Evolutionary conservation across 2,888 invertebrate genomes (phyloP), one percentile per base, ranked within the genome.

Genomic region (Anoncus sp.): DNA sequence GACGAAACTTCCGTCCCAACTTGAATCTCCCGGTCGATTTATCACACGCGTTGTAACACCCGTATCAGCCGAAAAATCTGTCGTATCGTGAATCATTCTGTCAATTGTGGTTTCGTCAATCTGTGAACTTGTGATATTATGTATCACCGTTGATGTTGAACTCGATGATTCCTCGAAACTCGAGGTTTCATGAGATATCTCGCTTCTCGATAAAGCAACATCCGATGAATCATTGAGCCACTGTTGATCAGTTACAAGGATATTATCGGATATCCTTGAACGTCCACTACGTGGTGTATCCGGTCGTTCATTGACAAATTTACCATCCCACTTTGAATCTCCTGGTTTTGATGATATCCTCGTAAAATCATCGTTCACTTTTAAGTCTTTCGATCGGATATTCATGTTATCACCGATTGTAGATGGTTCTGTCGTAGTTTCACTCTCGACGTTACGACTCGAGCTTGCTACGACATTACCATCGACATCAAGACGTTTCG

Each of bases 251-350:
- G 81, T 81, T 18, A 80, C 77, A 3, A 80, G 6, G 9, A 82
- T 38, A 35, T 43, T 22, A n/a, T 63, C 78, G 6, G 60, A n/a
- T 9, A 38, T 73, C 16, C 60, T 67, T 18, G 45, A 69, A 31
- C 67, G 55, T 60, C 66, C 66, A n/a, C n/a, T n/a, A 18, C 63
- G 51, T 7, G 71, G 60, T 14, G 65, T 67, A 14, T 5, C 24
- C 20, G 60, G 66, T 66, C 47, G 55, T 40, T 63, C 65, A 24
- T 35, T 14, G 3, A 55, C 69, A 16, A 79, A 92, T 78, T 91
- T 91, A n/a, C 92, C 92, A 75, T 92, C 92, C 92, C 92, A 92
- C 6, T 89, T 85, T 6, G 92, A 92, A 82, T 92, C 92, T 53
- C 87, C 86, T 0, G 84, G 86, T 71, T 90, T 92, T 79, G 89